Percentiles rank a stretch among this genome's conserved stretches.
phyloP scores from a whole-genome alignment of 2,797 vertebrate genomes.

The Peromyscus melanophrys region DNA sequence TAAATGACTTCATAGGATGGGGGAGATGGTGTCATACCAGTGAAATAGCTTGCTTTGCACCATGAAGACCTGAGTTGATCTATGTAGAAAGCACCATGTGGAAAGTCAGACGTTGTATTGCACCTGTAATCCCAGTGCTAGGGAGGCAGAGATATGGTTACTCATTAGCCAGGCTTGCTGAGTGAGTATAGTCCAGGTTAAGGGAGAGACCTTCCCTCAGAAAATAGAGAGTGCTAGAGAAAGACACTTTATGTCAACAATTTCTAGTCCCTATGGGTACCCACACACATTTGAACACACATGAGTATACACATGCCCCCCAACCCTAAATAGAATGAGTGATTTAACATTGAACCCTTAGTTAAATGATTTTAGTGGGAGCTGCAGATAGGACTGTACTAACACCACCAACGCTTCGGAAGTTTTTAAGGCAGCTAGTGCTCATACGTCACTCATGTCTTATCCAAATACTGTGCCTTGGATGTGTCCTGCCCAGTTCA shows the following conservation, averaged over 20 bases:
- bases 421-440: neutral
- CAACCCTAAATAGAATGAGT: neutral
- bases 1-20: neutral
- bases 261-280: too few species aligned
- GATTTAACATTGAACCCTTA: neutral
- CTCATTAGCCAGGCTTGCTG: neutral
- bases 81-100: neutral
- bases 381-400: neutral
- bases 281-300: neutral
- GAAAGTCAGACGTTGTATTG: neutral
- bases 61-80: neutral
- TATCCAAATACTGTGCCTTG: neutral
- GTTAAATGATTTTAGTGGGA: neutral
- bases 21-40: neutral
- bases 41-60: neutral
- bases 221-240: neutral
- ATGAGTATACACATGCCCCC: too few species aligned
- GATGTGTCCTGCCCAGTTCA: neutral
- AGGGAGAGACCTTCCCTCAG: neutral
- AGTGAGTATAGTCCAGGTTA: neutral
- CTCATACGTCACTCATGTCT: neutral
- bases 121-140: neutral
- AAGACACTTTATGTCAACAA: neutral
- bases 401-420: neutral
- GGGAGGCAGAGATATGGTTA: neutral